phyloP scores from a whole-genome alignment of 2,797 vertebrate genomes.

The Austrolebias charrua region DNA sequence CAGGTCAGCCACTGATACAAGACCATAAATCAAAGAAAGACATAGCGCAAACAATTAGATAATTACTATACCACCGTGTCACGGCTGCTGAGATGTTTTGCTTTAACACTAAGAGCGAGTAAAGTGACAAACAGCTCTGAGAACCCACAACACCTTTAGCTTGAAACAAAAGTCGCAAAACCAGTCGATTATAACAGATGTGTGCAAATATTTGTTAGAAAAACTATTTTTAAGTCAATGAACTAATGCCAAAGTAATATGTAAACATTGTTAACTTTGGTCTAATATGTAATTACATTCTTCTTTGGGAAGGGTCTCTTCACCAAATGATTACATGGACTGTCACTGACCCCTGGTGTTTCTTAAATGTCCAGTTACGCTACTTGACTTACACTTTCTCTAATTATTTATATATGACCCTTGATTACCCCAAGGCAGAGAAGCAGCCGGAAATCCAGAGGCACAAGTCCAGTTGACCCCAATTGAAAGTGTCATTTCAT shows the following conservation, averaged over 20 bases:
- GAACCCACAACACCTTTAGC: constrained; percentile 43
- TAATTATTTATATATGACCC: constrained; percentile 74
- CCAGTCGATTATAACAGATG: constrained; percentile 17
- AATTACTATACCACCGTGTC: constrained; percentile 90
- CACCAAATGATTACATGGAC: constrained; percentile 62
- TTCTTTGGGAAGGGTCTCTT: constrained; percentile 36
- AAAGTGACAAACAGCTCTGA: constrained; percentile 39
- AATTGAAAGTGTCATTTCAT: constrained; percentile 83
- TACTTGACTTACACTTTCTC: constrained; percentile 60
- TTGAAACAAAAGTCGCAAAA: constrained; percentile 42
- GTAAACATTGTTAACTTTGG: constrained; percentile 6
- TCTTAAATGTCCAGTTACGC: constrained; percentile 49
- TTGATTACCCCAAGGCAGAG: constrained; percentile 75
- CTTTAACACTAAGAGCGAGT: constrained; percentile 58
- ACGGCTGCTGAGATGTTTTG: constrained; percentile 79
- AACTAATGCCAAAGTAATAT: constrained; percentile 4
- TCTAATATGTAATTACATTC: constrained; percentile 17
- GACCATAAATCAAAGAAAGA: constrained; percentile 93
- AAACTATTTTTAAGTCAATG: constrained; percentile 1
- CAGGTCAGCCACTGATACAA: constrained; percentile 92
- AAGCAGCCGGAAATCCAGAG: constrained; percentile 74
- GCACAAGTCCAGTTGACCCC: constrained; percentile 81
- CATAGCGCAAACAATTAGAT: constrained; percentile 94
- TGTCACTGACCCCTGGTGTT: constrained; percentile 82
- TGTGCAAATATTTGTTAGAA: neutral